Evolutionary conservation across 2,113 vertebrate species (phyloP).

Genomic region (Maccullochella peelii): DNA sequence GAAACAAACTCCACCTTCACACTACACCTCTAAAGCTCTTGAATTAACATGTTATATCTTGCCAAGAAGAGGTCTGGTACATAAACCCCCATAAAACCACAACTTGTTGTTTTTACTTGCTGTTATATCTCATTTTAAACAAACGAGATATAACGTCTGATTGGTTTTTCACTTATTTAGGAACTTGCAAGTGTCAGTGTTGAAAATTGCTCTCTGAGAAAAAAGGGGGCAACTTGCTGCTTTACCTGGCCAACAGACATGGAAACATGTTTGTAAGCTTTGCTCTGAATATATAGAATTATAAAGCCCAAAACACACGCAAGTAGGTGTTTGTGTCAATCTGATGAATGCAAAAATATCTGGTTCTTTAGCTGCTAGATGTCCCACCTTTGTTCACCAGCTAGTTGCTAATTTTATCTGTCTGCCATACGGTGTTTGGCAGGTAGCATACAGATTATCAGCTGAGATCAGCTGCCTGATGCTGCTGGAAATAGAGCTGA

Average conservation of each 20-base stretch:
- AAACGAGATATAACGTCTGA: neutral
- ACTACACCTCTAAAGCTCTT: neutral
- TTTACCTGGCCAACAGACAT: neutral
- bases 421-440: neutral
- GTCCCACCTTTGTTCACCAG: neutral
- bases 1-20: neutral
- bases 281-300: neutral
- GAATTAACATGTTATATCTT: neutral
- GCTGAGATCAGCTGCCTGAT: neutral
- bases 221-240: neutral
- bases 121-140: neutral
- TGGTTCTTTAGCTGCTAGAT: neutral
- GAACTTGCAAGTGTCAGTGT: no score
- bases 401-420: neutral
- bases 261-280: neutral
- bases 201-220: neutral
- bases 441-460: neutral
- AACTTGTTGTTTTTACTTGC: neutral
- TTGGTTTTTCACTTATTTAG: neutral
- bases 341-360: neutral
- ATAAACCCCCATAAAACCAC: neutral
- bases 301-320: neutral
- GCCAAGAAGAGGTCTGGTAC: neutral
- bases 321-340: neutral
- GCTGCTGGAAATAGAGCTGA: neutral